Evolutionary conservation across 2,113 vertebrate species (phyloP).

Genomic region (Maccullochella peelii): DNA sequence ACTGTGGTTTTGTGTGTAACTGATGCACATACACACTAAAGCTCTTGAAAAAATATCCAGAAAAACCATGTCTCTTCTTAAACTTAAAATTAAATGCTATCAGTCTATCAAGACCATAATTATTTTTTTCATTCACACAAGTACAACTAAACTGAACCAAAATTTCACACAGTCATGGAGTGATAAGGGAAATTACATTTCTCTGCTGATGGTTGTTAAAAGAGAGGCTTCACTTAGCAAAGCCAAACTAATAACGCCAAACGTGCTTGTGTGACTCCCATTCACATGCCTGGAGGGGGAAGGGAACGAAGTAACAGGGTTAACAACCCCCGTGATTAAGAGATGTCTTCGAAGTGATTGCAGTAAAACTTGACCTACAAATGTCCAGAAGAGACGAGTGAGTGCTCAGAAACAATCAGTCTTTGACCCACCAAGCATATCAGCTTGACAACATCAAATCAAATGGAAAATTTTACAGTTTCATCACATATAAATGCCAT

Average conservation of each 20-base stretch:
- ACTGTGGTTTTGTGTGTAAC: not conserved
- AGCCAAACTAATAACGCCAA: not conserved
- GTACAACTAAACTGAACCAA: not conserved
- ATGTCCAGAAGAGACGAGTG: conserved; percentile 5
- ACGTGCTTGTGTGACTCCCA: conserved; percentile 25
- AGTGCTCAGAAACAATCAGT: conserved; percentile 2
- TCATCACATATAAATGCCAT: not conserved
- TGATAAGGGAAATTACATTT: not conserved
- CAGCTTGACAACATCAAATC: conserved; percentile 16
- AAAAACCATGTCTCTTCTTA: not conserved
- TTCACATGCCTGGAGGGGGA: conserved; percentile 21
- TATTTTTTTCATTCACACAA: not conserved
- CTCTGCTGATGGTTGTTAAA: not conserved
- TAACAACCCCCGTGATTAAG: conserved; percentile 17
- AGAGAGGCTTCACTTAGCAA: not conserved
- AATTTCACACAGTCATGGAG: not conserved
- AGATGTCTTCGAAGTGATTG: conserved; percentile 44
- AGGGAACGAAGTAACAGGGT: conserved; percentile 16
- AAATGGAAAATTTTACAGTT: conserved; percentile 29
- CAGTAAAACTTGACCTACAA: conserved; percentile 56
- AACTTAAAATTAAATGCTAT: not conserved
- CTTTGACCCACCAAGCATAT: conserved; percentile 16
- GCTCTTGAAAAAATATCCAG: not conserved
- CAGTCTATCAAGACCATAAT: not conserved
- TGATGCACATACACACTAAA: not conserved